phyloP scores from a whole-genome alignment of 2,113 vertebrate genomes.

The Acrocephalus arundinaceus region DNA sequence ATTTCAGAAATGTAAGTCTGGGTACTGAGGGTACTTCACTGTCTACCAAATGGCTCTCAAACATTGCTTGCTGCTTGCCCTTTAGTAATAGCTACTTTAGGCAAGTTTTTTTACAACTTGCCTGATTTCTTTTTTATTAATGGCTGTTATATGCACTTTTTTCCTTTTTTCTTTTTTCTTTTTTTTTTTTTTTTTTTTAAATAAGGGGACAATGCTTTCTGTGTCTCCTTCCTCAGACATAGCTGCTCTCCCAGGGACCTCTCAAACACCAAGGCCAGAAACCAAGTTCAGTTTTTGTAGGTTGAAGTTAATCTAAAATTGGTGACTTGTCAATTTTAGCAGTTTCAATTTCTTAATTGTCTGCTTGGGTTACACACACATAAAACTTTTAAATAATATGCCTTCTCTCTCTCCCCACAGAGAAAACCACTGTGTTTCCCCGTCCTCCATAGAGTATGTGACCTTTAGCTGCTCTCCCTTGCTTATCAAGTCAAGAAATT shows the following conservation, averaged over 20 bases:
- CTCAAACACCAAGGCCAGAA: conserved; percentile 32
- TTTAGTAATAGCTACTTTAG: neutral
- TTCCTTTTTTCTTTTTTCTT: too few relatives aligned
- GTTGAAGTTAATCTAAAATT: conserved; percentile 52
- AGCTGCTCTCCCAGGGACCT: neutral
- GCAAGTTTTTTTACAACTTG: neutral
- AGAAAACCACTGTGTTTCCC: conserved; percentile 23
- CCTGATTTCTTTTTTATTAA: neutral
- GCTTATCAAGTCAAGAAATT: conserved; percentile 44
- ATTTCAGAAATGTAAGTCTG: neutral
- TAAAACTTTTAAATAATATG: conserved; percentile 25
- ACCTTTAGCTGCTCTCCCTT: conserved; percentile 30
- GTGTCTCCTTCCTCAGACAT: conserved; percentile 1
- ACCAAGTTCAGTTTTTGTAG: neutral
- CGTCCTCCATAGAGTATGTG: neutral
- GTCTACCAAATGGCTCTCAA: neutral
- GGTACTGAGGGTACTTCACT: neutral
- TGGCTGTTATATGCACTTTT: neutral
- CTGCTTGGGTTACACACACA: conserved; percentile 60
- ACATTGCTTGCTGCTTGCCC: neutral
- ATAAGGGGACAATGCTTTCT: neutral
- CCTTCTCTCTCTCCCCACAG: conserved; percentile 12
- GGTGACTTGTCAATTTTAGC: conserved; percentile 54
- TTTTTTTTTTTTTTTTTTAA: too few relatives aligned
- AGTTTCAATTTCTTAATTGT: conserved; percentile 56